Conservation (phyloP, 2,113 vertebrate genomes). For the Oenanthe oenanthe region DNA sequence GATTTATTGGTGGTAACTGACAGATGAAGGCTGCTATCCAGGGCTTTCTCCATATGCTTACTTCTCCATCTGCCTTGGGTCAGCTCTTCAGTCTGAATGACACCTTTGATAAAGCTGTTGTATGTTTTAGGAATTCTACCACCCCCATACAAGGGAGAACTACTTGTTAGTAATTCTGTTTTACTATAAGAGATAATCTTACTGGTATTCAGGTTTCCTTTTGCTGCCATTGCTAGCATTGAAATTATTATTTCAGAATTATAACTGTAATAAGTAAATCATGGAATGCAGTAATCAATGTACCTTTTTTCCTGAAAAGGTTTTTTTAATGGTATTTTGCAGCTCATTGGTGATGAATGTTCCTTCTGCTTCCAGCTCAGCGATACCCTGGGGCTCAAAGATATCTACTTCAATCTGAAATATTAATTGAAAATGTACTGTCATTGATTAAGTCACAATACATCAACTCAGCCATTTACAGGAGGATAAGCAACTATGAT, state of each 20-base stretch:
- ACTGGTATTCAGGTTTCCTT: neutral
- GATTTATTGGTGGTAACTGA: neutral
- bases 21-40: neutral
- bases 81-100: neutral
- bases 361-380: constrained; percentile 81
- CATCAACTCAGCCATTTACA: neutral
- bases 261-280: neutral
- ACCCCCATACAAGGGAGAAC: neutral
- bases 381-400: constrained; percentile 85
- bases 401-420: constrained; percentile 86
- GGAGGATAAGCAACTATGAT: neutral
- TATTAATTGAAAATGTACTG: constrained; percentile 35
- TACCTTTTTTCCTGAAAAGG: constrained; percentile 81
- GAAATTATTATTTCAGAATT: neutral
- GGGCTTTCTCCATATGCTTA: neutral
- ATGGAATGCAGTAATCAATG: neutral
- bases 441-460: neutral
- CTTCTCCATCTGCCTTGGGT: neutral
- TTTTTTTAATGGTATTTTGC: constrained; percentile 78
- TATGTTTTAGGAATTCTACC: neutral
- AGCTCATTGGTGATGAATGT: constrained; percentile 80
- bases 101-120: neutral
- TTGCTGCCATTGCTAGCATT: neutral
- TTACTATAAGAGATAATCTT: neutral
- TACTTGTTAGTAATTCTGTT: neutral